Conservation (phyloP, 2,797 vertebrate species). For the Hylomyscus alleni region DNA sequence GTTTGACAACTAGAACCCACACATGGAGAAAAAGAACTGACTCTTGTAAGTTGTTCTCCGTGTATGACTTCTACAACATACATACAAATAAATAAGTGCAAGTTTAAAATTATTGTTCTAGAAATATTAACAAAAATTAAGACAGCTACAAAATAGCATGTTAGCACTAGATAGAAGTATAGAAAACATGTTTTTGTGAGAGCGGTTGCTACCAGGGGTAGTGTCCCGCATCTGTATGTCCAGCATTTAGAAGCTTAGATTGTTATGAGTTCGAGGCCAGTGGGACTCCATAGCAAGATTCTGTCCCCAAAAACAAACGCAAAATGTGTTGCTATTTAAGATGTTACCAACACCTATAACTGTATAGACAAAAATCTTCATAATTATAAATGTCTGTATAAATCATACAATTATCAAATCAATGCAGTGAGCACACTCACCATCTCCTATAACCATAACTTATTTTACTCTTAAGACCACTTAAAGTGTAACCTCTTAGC, state of each 20-base stretch:
- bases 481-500: neutral
- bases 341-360: neutral
- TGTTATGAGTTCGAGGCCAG: neutral
- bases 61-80: neutral
- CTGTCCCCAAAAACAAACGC: neutral
- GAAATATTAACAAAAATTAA: neutral
- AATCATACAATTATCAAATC: neutral
- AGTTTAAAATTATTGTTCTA: neutral
- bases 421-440: neutral
- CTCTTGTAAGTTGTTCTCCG: neutral
- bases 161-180: neutral
- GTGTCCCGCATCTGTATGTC: neutral
- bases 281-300: neutral
- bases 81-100: neutral
- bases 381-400: neutral
- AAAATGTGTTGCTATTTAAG: neutral
- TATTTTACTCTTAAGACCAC: neutral
- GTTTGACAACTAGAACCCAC: neutral
- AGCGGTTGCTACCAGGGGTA: neutral
- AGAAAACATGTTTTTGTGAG: neutral
- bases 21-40: neutral
- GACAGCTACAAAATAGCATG: neutral
- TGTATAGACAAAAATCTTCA: neutral
- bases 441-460: neutral
- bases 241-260: neutral